Percentiles rank a stretch among this genome's conserved stretches.
These are phyloP conservation scores for Heteractis magnifica DNA, from an alignment of 92 coral and sea anemone genomes.

Conservation along the genomic window DNA sequence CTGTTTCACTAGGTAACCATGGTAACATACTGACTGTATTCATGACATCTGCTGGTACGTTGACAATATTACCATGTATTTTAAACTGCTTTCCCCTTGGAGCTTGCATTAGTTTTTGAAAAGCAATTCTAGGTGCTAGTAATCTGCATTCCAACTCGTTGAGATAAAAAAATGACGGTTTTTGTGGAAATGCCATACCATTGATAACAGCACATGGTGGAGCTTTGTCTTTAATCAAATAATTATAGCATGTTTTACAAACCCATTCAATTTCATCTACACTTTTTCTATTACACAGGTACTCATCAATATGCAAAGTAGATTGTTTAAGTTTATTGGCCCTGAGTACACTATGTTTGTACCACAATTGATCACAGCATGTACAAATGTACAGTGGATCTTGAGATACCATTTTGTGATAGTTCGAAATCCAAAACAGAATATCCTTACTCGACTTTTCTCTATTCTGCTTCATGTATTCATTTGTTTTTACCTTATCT, in stretches of 20 bases:
- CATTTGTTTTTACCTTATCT: neutral
- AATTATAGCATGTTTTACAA: slow-evolving; percentile 46
- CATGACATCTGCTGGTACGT: slow-evolving; percentile 21
- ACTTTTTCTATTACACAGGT: slow-evolving; percentile 32
- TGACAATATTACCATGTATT: too few relatives aligned
- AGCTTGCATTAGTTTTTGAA: too few relatives aligned
- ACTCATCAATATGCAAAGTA: slow-evolving; percentile 38
- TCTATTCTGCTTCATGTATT: neutral
- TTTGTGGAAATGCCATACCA: slow-evolving; percentile 54
- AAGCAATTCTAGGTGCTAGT: too few relatives aligned
- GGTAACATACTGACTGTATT: slow-evolving; percentile 58
- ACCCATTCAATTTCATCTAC: slow-evolving; percentile 43
- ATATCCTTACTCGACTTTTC: neutral
- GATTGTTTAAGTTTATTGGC: slow-evolving; percentile 39
- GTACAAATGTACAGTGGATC: slow-evolving; percentile 43
- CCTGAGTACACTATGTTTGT: slow-evolving; percentile 46
- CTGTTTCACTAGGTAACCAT: slow-evolving; percentile 50
- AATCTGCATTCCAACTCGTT: too few relatives aligned
- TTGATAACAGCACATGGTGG: slow-evolving; percentile 34
- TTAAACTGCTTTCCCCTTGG: too few relatives aligned
- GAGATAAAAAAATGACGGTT: neutral
- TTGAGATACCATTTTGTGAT: slow-evolving; percentile 29
- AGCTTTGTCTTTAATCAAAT: slow-evolving; percentile 43
- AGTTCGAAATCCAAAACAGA: slow-evolving; percentile 15
- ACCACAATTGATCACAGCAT: slow-evolving; percentile 61